Base-by-base conservation (phyloP, 1,140 invertebrate species). In the Elysia chlorotica region DNA sequence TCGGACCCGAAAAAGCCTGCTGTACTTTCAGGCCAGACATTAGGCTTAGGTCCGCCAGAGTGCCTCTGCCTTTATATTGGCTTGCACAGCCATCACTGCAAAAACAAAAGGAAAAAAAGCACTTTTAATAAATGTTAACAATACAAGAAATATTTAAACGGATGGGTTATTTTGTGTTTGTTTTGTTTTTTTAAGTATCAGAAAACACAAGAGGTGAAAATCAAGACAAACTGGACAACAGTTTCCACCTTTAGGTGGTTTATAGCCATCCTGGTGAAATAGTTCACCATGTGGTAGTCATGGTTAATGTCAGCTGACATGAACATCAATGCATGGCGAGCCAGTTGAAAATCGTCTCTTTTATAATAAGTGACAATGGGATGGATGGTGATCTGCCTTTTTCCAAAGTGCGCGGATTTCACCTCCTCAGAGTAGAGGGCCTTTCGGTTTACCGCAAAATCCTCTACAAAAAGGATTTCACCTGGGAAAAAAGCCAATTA, bases 361-460 rank as follows among this genome's bases (percentile, higher is more conserved):
- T 23, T 23, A 31, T 35, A 69, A 41, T 76, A 76, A 48, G 25
- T 76, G 38, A 48, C 74, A 5, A 76, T 61, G 10, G 77, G 77
- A 63, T 78, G 74, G 25, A 78, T 36, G 30, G 72, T 76, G 30
- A 78, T 66, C 41, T 76, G 74, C 10, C 35, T 0, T 4, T 65
- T 41, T 2, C 35, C 30, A 23, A 63, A 76, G 36, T 72, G 68
- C 3, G 66, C 65, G 2, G 17, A 0, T 31, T 78, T 76, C 4
- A 78, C 72, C 25, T 78, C 74, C 35, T 76, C 70, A n/a, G 72
- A 67, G 56, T 69, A 76, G 6, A 30, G 63, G 0, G 76, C 31
- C 31, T 63, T 59, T 10, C 74, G 57, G 54, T 78, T 78, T 53
- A 76, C 76, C 0, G 77, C 74, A 69, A 78, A 78, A 38, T 78